Percentiles rank a stretch among this genome's conserved stretches.
Conservation (phyloP, 2,113 vertebrate genomes). For the Ursus arctos region DNA sequence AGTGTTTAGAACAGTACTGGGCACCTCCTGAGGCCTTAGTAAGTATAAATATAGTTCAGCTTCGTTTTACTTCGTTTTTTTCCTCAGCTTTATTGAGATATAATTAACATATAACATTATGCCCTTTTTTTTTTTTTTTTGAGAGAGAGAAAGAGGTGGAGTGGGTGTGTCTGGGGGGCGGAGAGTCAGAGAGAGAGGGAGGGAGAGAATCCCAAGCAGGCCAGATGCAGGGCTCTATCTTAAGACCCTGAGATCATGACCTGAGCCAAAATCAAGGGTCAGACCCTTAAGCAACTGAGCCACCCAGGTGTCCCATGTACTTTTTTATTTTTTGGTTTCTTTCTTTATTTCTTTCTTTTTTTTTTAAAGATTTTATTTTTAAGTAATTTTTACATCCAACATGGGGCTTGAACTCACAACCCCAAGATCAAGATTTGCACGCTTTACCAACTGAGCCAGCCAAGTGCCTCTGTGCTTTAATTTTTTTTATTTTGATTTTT, state of each 20-base stretch:
- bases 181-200: background rate
- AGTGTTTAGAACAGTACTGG: background rate
- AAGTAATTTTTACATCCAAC: background rate
- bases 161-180: background rate
- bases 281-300: background rate
- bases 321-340: background rate
- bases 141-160: background rate
- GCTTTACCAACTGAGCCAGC: background rate
- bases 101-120: background rate
- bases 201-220: background rate
- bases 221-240: too few relatives aligned
- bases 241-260: background rate
- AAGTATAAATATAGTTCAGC: slow-evolving; percentile 24
- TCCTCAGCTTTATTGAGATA: background rate
- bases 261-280: background rate
- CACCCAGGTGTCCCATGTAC: background rate
- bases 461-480: background rate
- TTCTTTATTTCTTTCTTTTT: background rate
- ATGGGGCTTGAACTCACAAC: background rate
- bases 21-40: background rate
- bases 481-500: background rate
- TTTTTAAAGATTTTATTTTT: background rate
- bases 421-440: background rate
- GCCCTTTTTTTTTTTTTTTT: background rate
- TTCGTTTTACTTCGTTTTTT: background rate